Base-by-base conservation (phyloP, 2,888 invertebrate genomes). In the Alentia gelatinosa region DNA sequence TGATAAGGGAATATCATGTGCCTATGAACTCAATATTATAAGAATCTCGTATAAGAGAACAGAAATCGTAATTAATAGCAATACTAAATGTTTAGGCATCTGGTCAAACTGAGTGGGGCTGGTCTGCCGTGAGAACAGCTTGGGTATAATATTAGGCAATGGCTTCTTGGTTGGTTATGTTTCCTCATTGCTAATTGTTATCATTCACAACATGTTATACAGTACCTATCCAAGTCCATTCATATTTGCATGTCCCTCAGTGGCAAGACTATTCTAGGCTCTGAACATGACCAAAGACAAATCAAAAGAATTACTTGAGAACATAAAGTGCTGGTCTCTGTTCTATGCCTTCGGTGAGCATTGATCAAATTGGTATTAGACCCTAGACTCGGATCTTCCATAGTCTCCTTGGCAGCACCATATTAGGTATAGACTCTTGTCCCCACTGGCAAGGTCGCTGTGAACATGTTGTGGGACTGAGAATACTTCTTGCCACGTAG, bases 11-110 rank as follows among this genome's bases (percentile, higher is more conserved):
- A 37, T 39, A n/a, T 35, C 79, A 79, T 79, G 79, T 79, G 79
- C 79, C 79, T 79, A 35, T 79, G 23, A 79, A 79, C 79, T 35
- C 79, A n/a, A 79, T 39, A 79, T 79, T 79, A 79, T 35, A 35
- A 68, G 68, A 68, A 68, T 30, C 39, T 79, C 79, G 3, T 79
- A 19, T 1, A 3, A 23, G 37, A 35, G 39, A 79, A 35, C 12
- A 79, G 79, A 79, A 35, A 35, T 37, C 35, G 39, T 79, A 79
- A 79, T 79, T 35, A 79, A 35, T 79, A 79, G 79, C 79, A 79
- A 79, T 79, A 79, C 79, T 79, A 35, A n/a, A 39, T 79, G 79
- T 79, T 37, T 79, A 79, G 37, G 39, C 35, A 79, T 68, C 26
- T 5, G 68, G 33, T 68, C 68, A 30, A 30, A 30, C 33, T 68